Base-by-base conservation (phyloP, 1,140 invertebrate species). In the Heterodera schachtii region DNA sequence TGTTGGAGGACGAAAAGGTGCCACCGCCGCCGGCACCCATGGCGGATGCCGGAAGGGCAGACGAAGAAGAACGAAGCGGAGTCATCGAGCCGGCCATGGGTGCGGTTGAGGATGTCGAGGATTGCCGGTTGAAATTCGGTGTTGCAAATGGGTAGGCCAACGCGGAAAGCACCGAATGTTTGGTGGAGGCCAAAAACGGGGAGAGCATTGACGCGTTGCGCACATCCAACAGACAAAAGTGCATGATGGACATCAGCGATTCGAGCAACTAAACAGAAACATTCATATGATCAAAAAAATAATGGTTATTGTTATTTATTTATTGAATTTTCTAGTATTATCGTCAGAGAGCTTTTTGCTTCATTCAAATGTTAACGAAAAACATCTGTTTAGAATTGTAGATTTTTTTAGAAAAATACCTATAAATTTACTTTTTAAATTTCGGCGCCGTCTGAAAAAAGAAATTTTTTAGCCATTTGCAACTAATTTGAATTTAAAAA, bases 201-300 rank as follows among this genome's bases (percentile, higher is more conserved):
- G 69, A 46, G 31, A 46, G 11, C 11, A 46, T 43, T 11, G 31
- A 71, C 8, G 6, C 13, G 69, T 71, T 31, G n/a, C 21, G 57
- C 11, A 19, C 21, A n/a, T 71, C 69, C 69, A 71, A n/a, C 69
- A 71, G 69, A 7, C 69, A 71, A 71, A 71, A 71, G 90, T 96
- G 95, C 85, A 94, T 93, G 7, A 96, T 90, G 60, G 94, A 93
- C 1, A 94, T 95, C 76, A 96, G 89, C 0, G 94, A 94, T 91
- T 96, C 94, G 78, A 96, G 90, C 88, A 84, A 71, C 87, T 83
- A 46, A 78, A 89, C 92, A 64, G 47, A 13, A 13, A 19, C 16
- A 19, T 64, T 64, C 19, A 64, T 31, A 52, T 4, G 47, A 6
- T 49, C 47, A 9, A 49, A 9, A 49, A 49, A n/a, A n/a, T n/a